Percentiles rank a stretch among this genome's conserved stretches.
Conservation (phyloP, 2,797 vertebrate genomes). For the Peromyscus eremicus region DNA sequence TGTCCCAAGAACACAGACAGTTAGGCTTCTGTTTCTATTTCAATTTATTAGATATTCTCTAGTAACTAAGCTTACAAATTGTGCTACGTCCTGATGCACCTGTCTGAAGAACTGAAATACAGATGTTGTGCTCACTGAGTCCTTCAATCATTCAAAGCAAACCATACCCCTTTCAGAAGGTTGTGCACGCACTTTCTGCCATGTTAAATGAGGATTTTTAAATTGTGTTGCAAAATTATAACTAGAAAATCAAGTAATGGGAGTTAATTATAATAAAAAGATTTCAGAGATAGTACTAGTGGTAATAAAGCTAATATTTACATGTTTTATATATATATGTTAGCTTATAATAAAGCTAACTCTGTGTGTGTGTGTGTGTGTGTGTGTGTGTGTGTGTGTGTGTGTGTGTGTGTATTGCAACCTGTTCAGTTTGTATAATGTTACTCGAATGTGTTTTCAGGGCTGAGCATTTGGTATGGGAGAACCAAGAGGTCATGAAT, state of each 20-base stretch:
- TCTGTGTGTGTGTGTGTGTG: neutral
- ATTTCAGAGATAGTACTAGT: neutral
- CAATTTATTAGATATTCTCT: neutral
- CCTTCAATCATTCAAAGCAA: neutral
- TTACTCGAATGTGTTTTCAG: neutral
- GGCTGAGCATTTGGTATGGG: neutral
- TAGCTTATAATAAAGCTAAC: conserved; percentile 6
- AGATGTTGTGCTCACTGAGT: neutral
- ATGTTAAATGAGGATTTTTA: neutral
- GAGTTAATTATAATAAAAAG: conserved; percentile 9
- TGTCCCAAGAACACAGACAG: neutral
- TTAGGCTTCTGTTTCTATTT: neutral
- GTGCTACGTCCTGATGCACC: neutral
- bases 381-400: neutral
- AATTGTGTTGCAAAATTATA: neutral
- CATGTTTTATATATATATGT: neutral
- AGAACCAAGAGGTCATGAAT: neutral
- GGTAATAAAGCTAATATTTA: neutral
- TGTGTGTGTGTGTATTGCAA: neutral
- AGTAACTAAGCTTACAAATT: neutral
- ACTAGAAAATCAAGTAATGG: neutral
- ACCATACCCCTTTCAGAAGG: neutral
- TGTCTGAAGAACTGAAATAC: neutral
- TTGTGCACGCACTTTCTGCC: neutral
- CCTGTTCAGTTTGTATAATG: neutral